These are phyloP conservation scores for Phyllotreta striolata DNA, from an alignment of 2,888 invertebrate genomes.

Conservation along the genomic window DNA sequence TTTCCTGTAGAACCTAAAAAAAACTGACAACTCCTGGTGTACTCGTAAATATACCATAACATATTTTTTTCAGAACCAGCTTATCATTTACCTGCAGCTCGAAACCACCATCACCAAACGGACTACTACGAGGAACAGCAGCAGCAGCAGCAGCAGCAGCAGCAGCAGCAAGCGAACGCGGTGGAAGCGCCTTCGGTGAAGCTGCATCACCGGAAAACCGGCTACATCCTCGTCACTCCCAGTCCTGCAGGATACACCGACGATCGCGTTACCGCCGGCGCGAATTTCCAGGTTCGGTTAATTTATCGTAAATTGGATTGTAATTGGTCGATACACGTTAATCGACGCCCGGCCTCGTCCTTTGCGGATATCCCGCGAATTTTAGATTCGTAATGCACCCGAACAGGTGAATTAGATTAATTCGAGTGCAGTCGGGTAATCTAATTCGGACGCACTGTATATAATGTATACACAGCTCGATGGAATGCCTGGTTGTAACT, in stretches of 20 bases:
- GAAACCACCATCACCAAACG: constrained; percentile 25
- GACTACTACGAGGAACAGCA: constrained; percentile 39
- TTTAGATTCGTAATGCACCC: neutral
- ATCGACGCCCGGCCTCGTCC: constrained; percentile 6
- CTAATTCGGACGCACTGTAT: neutral
- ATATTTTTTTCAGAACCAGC: constrained; percentile 27
- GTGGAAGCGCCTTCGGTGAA: too few species aligned
- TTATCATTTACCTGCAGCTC: constrained; percentile 36
- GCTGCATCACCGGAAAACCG: too few species aligned
- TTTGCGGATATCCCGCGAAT: too few species aligned
- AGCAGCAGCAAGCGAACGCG: constrained; percentile 24
- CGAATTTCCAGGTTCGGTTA: constrained; percentile 40
- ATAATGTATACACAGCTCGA: neutral
- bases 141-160: too few species aligned
- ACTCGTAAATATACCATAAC: too few species aligned
- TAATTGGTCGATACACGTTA: constrained; percentile 27
- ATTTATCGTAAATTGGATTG: constrained; percentile 26
- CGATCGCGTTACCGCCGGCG: constrained; percentile 30
- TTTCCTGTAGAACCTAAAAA: too few species aligned
- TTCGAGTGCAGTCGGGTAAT: constrained; percentile 10
- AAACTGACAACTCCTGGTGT: too few species aligned
- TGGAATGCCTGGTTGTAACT: too few species aligned
- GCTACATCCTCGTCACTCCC: constrained; percentile 25
- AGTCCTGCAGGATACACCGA: constrained; percentile 29
- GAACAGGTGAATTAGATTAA: constrained; percentile 4